Evolutionary conservation across 2,888 invertebrate genomes (phyloP).

Genomic region (Rhorus exstirpatorius): DNA sequence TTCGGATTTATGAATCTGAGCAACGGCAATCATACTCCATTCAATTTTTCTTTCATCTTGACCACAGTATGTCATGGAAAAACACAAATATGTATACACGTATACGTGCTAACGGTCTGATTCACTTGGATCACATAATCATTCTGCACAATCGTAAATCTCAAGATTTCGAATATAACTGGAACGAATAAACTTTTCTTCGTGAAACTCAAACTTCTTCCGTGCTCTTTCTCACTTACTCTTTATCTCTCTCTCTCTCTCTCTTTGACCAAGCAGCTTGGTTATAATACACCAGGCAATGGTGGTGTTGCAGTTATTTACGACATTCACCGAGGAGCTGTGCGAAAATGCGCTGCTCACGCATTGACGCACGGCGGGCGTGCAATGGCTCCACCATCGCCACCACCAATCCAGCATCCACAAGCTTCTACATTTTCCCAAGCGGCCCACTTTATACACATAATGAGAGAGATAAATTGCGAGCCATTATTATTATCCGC

Average conservation of each 20-base stretch:
- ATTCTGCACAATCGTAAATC: constrained; percentile 41
- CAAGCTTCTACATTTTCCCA: constrained; percentile 69
- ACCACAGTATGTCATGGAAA: background rate
- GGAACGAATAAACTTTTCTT: constrained; percentile 39
- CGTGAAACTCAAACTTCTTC: constrained; percentile 48
- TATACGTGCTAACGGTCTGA: background rate
- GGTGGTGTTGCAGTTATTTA: constrained; percentile 68
- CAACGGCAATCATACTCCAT: background rate
- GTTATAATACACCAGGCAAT: constrained; percentile 53
- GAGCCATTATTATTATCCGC: constrained; percentile 73
- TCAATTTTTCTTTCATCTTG: background rate
- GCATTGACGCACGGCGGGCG: constrained; percentile 69
- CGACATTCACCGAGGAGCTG: constrained; percentile 57
- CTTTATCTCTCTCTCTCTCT: constrained; percentile 17
- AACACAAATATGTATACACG: background rate
- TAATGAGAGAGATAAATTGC: constrained; percentile 74
- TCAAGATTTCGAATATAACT: constrained; percentile 49
- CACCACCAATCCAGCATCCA: constrained; percentile 19
- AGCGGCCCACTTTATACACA: constrained; percentile 73
- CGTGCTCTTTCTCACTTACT: constrained; percentile 62
- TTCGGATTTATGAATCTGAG: background rate
- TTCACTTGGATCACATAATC: constrained; percentile 35
- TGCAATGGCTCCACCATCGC: constrained; percentile 35
- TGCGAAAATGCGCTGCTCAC: constrained; percentile 59
- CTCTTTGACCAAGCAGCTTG: constrained; percentile 11